Percentiles rank a stretch among this genome's conserved stretches.
Evolutionary conservation across 2,113 vertebrate species (phyloP).

Genomic region (crab-eating macaque (Macaca fascicularis)): DNA sequence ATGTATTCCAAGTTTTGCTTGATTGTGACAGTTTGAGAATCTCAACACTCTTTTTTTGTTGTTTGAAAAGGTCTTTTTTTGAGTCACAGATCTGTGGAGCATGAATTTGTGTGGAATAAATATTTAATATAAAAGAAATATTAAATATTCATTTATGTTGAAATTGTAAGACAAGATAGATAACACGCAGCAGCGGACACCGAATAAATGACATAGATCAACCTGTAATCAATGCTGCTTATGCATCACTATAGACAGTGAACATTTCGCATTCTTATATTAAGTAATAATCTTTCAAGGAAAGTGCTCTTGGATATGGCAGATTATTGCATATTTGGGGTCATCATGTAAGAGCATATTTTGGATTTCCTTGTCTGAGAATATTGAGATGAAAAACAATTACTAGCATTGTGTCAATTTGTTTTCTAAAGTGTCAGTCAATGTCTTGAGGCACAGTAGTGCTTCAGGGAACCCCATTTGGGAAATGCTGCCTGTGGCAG

Average conservation of each 20-base stretch:
- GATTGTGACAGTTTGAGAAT: background rate
- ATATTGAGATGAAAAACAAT: background rate
- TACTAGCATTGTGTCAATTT: background rate
- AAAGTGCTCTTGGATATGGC: background rate
- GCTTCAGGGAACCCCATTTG: background rate
- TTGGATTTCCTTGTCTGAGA: constrained; percentile 15
- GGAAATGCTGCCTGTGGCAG: background rate
- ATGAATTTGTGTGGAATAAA: constrained; percentile 59
- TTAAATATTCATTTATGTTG: constrained; percentile 74
- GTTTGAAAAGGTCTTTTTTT: constrained; percentile 28
- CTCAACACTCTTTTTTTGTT: constrained; percentile 12
- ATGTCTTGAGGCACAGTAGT: background rate
- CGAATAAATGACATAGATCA: background rate
- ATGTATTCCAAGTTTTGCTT: constrained; percentile 2
- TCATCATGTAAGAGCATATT: background rate
- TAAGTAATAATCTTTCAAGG: background rate
- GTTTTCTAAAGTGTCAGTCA: background rate
- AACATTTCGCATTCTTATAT: background rate
- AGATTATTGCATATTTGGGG: background rate
- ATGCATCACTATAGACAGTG: background rate
- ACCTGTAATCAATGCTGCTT: background rate
- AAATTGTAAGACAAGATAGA: constrained; percentile 53
- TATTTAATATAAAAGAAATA: constrained; percentile 71
- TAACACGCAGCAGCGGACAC: background rate
- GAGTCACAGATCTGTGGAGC: constrained; percentile 37